phyloP scores from a whole-genome alignment of 2,888 invertebrate species.

The Phaedon cochleariae region DNA sequence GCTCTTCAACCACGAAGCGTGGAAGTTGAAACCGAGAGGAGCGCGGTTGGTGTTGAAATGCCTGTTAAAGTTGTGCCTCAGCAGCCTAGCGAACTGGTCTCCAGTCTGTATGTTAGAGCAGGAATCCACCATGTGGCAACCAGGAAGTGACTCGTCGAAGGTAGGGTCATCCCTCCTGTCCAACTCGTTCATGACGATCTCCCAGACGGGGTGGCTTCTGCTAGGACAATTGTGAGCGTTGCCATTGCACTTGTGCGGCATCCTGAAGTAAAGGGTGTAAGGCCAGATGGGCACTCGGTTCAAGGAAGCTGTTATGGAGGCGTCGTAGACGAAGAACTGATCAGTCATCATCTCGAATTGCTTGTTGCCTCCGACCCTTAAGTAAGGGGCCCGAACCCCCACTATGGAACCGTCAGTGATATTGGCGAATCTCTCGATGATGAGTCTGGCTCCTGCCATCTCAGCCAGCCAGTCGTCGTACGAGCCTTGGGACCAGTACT shows the following conservation, averaged over 20 bases:
- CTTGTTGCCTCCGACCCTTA: conserved; percentile 91
- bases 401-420: conserved; percentile 92
- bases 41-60: conserved; percentile 94
- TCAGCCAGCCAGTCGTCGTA: conserved; percentile 95
- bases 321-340: conserved; percentile 93
- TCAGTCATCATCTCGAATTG: conserved; percentile 98
- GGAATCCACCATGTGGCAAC: conserved; percentile 94
- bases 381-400: conserved; percentile 86
- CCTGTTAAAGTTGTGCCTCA: conserved; percentile 94
- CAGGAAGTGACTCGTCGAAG: conserved; percentile 91
- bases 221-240: conserved; percentile 94
- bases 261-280: conserved; percentile 94
- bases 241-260: conserved; percentile 95
- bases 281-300: conserved; percentile 95
- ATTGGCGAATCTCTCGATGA: conserved; percentile 89
- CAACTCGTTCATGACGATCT: conserved; percentile 95
- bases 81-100: conserved; percentile 87
- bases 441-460: conserved; percentile 90
- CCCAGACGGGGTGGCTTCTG: conserved; percentile 92
- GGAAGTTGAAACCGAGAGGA: conserved; percentile 91
- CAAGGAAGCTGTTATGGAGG: conserved; percentile 90
- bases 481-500: conserved; percentile 86
- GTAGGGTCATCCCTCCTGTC: conserved; percentile 93
- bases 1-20: conserved; percentile 94
- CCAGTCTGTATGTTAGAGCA: conserved; percentile 92